These are phyloP conservation scores for Strigamia crassipes DNA, from an alignment of 2,888 invertebrate species.

Conservation along the genomic window DNA sequence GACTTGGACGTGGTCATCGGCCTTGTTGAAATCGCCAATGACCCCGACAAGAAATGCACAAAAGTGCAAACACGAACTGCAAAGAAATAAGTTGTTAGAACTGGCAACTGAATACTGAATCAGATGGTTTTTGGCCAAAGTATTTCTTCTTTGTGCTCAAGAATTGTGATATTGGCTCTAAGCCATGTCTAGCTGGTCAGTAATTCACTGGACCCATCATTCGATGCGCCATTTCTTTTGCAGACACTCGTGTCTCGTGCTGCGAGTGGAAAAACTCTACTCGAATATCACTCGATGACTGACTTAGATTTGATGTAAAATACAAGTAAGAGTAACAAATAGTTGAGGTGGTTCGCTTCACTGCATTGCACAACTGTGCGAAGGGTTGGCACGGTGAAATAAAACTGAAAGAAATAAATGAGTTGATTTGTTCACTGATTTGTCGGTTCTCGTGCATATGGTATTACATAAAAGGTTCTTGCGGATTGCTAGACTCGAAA, in stretches of 20 bases:
- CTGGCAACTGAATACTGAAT: slow-evolving; percentile 12
- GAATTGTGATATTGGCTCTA: background rate
- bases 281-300: background rate
- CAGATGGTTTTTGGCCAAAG: background rate
- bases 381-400: no score
- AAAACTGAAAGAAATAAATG: no score
- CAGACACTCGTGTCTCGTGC: background rate
- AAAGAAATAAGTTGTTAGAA: background rate
- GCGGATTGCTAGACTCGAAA: no score
- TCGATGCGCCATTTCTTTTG: background rate
- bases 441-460: no score
- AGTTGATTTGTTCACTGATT: no score
- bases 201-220: slow-evolving; percentile 9
- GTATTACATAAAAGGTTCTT: no score
- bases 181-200: slow-evolving; percentile 2
- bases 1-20: background rate
- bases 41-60: slow-evolving; percentile 11
- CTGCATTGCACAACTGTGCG: no score
- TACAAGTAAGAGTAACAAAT: no score
- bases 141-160: slow-evolving; percentile 29
- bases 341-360: background rate
- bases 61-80: background rate
- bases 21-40: slow-evolving; percentile 5
- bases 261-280: background rate
- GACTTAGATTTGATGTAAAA: no score